Base-by-base conservation (phyloP, 2,113 vertebrate species). In the Gobiocypris rarus region DNA sequence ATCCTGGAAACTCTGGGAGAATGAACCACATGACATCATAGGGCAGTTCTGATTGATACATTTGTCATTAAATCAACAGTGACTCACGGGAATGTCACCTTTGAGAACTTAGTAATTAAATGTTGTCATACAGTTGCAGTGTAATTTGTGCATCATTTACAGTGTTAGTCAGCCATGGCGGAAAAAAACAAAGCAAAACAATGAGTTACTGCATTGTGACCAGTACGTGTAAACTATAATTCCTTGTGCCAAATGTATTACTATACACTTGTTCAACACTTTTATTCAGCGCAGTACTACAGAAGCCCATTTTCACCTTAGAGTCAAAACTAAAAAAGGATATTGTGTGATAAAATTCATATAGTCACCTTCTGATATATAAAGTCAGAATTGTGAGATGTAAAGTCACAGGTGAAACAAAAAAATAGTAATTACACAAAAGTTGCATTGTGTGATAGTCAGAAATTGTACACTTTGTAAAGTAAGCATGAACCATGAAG, bases 61-160 rank as follows among this genome's bases (percentile, higher is more conserved):
- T 75, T 56, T 83, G 73, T 61, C 22, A 48, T 43, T 52, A n/a
- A 87, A 83, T 86, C 87, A 85, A 84, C 83, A 88, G 50, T 77
- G 84, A 87, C 50, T 82, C 31, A 75, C n/a, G 24, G 26, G 67
- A 34, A n/a, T n/a, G n/a, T 24, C 58, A 61, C 24, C 15, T 70
- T 14, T 4, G 14, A 48, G 3, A 11, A 50, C 73, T 34, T 17
- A 9, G 5, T 67, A 74, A 76, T 24, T 69, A 9, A 56, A 71
- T 38, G 65, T 19, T 82, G 43, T 71, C 65, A 82, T 58, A 56
- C 50, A 71, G 65, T 26, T 56, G 48, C 67, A 56, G 63, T 31
- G 31, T 41, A 56, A 78, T 61, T 15, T 24, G 38, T 26, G 38
- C 63, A 56, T 78, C n/a, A 19, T 78, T 63, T 63, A 28, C 14